phyloP scores from a whole-genome alignment of 2,113 vertebrate species.

The Stictonetta naevosa region DNA sequence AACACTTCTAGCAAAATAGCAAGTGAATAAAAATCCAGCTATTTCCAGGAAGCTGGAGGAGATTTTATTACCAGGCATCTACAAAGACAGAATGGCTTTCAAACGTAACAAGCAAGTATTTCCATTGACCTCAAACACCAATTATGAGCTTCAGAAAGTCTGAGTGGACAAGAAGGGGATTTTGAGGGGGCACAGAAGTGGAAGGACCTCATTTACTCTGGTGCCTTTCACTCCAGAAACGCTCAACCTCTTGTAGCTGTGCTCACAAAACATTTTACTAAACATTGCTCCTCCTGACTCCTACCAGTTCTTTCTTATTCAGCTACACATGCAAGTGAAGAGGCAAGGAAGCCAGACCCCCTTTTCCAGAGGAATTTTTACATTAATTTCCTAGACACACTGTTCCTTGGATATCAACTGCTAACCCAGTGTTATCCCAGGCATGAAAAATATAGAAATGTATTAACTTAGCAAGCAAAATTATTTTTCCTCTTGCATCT shows the following conservation, averaged over 20 bases:
- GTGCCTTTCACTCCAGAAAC: neutral
- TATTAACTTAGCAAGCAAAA: neutral
- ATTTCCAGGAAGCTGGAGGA: neutral
- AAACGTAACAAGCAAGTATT: neutral
- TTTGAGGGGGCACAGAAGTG: neutral
- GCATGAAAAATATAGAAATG: neutral
- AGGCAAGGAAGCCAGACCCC: neutral
- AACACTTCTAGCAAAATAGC: neutral
- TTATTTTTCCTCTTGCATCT: neutral
- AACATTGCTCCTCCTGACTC: neutral
- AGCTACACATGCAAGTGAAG: neutral
- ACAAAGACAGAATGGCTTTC: neutral
- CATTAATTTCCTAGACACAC: neutral
- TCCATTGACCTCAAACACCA: neutral
- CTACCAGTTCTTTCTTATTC: neutral
- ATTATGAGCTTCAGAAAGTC: neutral
- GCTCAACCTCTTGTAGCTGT: neutral
- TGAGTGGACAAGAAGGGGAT: accelerated
- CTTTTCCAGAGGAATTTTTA: neutral
- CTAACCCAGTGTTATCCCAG: neutral
- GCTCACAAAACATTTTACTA: neutral
- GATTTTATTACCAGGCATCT: neutral
- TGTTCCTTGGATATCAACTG: neutral
- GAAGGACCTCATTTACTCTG: neutral
- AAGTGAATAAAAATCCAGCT: neutral